These are phyloP conservation scores for Periophthalmus modestus DNA, from an alignment of 2,113 vertebrate species.

Conservation along the genomic window DNA sequence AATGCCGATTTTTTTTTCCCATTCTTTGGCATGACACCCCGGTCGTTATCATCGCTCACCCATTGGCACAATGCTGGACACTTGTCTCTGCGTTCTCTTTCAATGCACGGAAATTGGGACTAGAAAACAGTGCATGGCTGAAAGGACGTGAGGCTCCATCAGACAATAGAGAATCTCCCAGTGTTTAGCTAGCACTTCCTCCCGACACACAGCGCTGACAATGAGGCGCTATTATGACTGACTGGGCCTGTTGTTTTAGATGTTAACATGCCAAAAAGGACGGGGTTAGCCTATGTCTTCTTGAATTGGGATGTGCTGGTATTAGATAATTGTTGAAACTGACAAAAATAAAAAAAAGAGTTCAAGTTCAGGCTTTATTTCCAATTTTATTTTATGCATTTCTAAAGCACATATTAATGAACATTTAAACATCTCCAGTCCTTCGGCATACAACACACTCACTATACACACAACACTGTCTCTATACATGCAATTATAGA, in stretches of 20 bases:
- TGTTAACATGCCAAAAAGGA: slow-evolving; percentile 19
- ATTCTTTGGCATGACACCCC: slow-evolving; percentile 39
- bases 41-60: slow-evolving; percentile 39
- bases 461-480: no score
- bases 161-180: slow-evolving; percentile 70
- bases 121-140: slow-evolving; percentile 64
- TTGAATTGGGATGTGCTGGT: not conserved
- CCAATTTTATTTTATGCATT: no score
- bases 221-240: slow-evolving; percentile 60
- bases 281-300: slow-evolving; percentile 25
- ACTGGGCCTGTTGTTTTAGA: slow-evolving; percentile 33
- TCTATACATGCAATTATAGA: no score
- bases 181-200: slow-evolving; percentile 70
- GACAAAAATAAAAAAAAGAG: not conserved
- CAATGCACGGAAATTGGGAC: slow-evolving; percentile 73
- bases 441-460: no score
- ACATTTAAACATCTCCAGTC: no score
- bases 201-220: slow-evolving; percentile 53
- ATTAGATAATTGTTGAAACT: slow-evolving; percentile 11
- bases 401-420: no score
- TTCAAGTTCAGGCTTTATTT: not conserved
- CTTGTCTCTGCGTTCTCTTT: slow-evolving; percentile 54
- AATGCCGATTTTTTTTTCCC: slow-evolving; percentile 22
- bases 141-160: slow-evolving; percentile 67
- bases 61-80: slow-evolving; percentile 68